These are phyloP conservation scores for Phylloscopus whistleri DNA, from an alignment of 2,113 vertebrate genomes.

Conservation along the genomic window DNA sequence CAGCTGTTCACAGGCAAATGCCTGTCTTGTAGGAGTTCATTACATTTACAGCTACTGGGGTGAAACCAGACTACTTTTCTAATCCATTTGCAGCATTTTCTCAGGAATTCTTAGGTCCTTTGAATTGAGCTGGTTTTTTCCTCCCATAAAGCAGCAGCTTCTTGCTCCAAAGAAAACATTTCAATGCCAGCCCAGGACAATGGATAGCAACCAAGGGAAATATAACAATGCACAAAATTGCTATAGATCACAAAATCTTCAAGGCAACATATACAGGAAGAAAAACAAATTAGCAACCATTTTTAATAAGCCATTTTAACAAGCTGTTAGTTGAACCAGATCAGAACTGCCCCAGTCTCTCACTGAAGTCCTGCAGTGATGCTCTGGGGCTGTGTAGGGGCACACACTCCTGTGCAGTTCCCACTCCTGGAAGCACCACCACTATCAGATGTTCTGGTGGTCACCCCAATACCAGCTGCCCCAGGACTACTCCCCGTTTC, in stretches of 20 bases:
- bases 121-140: not conserved
- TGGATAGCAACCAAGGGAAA: not conserved
- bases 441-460: not conserved
- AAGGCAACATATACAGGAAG: not conserved
- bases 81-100: not conserved
- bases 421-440: not conserved
- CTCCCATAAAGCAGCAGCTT: not conserved
- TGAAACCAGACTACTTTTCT: not conserved
- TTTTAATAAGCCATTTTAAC: not conserved
- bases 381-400: not conserved
- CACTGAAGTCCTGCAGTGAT: accelerated
- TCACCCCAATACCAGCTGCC: not conserved
- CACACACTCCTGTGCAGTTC: not conserved
- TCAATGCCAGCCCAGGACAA: not conserved
- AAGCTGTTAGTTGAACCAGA: not conserved
- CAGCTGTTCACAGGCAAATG: not conserved
- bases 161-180: not conserved
- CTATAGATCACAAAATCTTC: not conserved
- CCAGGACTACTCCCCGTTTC: not conserved
- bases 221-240: not conserved
- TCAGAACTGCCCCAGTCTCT: not conserved
- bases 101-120: not conserved
- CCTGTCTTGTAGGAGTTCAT: not conserved
- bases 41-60: not conserved
- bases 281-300: not conserved